Evolutionary conservation across 2,797 vertebrate genomes (phyloP).

Genomic region (Muscicapa comitata): DNA sequence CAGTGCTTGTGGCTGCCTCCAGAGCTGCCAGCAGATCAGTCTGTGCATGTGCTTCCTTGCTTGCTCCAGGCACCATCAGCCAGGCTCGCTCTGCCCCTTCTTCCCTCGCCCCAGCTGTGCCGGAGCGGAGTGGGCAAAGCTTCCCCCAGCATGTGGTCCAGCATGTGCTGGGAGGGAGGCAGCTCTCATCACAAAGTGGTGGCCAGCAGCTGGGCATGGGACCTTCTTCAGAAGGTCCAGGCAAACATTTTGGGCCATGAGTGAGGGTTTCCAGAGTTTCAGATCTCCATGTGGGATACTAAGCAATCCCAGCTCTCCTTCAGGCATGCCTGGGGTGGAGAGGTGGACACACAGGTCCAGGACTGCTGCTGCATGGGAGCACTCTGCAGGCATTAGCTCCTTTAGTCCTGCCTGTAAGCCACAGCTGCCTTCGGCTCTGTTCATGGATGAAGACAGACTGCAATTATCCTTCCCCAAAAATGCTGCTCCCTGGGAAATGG

Average conservation of each 20-base stretch:
- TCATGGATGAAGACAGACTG: rapidly evolving
- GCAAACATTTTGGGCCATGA: background rate
- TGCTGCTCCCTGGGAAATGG: background rate
- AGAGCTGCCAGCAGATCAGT: background rate
- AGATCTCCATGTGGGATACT: background rate
- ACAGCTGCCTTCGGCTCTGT: background rate
- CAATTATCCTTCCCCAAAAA: background rate
- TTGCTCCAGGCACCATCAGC: background rate
- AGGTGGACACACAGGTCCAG: background rate
- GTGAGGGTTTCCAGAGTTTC: background rate
- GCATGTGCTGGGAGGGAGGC: rapidly evolving
- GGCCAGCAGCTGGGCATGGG: background rate
- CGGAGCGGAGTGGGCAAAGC: rapidly evolving
- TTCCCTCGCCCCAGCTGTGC: background rate
- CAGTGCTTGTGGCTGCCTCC: background rate
- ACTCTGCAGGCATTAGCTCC: background rate
- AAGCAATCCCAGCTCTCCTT: background rate
- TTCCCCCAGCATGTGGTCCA: background rate
- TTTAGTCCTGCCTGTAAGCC: background rate
- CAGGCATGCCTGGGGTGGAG: rapidly evolving
- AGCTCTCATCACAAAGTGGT: rapidly evolving
- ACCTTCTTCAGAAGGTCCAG: background rate
- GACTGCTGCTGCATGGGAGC: background rate
- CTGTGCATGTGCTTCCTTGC: background rate
- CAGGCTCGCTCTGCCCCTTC: background rate